Evolutionary conservation across 2,113 vertebrate genomes (phyloP).

Genomic region (Oncorhynchus keta): DNA sequence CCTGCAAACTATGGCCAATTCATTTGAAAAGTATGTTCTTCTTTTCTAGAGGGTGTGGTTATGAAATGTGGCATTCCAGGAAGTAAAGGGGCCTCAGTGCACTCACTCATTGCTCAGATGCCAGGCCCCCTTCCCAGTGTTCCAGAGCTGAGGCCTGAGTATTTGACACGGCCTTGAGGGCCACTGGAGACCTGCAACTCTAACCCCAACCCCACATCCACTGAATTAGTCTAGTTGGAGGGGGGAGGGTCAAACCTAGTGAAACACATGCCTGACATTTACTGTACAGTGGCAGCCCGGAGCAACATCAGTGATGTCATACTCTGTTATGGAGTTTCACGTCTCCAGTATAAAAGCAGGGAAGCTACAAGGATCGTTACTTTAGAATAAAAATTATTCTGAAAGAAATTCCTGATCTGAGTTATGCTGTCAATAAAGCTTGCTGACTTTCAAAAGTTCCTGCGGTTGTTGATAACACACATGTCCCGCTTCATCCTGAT

Average conservation of each 20-base stretch:
- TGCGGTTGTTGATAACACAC: not conserved
- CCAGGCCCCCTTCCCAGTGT: not conserved
- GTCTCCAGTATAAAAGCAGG: slow-evolving; percentile 6
- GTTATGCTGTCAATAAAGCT: slow-evolving; percentile 34
- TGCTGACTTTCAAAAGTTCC: slow-evolving; percentile 41
- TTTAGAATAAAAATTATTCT: slow-evolving; percentile 9
- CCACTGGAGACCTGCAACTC: slow-evolving; percentile 20
- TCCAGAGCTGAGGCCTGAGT: slow-evolving; percentile 32
- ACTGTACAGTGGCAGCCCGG: slow-evolving; percentile 37
- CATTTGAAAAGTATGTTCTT: not conserved
- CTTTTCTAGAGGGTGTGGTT: slow-evolving; percentile 2
- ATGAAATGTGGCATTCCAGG: not conserved
- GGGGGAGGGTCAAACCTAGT: slow-evolving; percentile 28
- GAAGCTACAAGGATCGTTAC: slow-evolving; percentile 41
- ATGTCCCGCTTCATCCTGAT: slow-evolving; percentile 26
- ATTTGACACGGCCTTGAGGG: slow-evolving; percentile 41
- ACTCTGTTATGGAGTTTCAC: slow-evolving; percentile 32
- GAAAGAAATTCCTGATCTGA: too few relatives aligned
- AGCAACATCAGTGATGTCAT: slow-evolving; percentile 24
- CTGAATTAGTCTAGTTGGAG: slow-evolving; percentile 38
- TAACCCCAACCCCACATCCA: slow-evolving; percentile 50
- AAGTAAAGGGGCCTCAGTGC: slow-evolving; percentile 30
- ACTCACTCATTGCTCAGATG: slow-evolving; percentile 12
- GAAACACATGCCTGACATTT: slow-evolving; percentile 52
- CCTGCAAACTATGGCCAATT: slow-evolving; percentile 35